Evolutionary conservation across 2,888 invertebrate genomes (phyloP).

Genomic region (Rhorus exstirpatorius): DNA sequence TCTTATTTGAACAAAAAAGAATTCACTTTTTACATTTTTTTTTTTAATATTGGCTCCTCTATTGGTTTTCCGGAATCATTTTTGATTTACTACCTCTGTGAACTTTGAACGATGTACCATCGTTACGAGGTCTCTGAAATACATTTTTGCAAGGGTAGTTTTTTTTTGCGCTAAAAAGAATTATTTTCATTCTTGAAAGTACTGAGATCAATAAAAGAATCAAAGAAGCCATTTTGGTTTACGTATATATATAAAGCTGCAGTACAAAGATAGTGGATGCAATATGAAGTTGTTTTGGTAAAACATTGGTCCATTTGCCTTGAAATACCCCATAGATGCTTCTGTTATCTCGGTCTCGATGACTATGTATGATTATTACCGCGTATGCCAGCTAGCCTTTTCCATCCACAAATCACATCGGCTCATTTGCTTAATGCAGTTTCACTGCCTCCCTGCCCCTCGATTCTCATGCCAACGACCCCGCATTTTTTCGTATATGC

Average conservation of each 20-base stretch:
- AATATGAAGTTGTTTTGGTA: not conserved
- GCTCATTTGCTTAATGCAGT: constrained; percentile 67
- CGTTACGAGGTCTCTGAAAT: too few species aligned
- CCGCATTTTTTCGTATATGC: not conserved
- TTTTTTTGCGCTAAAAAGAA: too few species aligned
- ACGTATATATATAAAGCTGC: too few species aligned
- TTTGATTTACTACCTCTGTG: too few species aligned
- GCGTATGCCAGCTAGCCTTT: constrained; percentile 18
- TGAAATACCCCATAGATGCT: not conserved
- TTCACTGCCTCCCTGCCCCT: constrained; percentile 8
- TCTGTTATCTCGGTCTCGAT: constrained; percentile 32
- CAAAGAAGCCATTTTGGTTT: not conserved
- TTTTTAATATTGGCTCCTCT: too few species aligned
- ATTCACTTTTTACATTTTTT: not conserved
- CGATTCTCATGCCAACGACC: constrained; percentile 17
- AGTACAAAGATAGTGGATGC: not conserved
- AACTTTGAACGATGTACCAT: too few species aligned
- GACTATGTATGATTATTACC: constrained; percentile 58
- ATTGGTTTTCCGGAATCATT: too few species aligned
- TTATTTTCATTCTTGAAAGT: too few species aligned
- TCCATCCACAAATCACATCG: constrained; percentile 41
- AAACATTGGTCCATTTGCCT: not conserved
- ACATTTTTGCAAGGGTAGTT: too few species aligned
- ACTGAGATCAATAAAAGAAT: too few species aligned
- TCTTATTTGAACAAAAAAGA: not conserved